Evolutionary conservation across 1,140 invertebrate genomes (phyloP), one percentile per base, ranked within the genome.

Genomic region (Agrypnia vestita): DNA sequence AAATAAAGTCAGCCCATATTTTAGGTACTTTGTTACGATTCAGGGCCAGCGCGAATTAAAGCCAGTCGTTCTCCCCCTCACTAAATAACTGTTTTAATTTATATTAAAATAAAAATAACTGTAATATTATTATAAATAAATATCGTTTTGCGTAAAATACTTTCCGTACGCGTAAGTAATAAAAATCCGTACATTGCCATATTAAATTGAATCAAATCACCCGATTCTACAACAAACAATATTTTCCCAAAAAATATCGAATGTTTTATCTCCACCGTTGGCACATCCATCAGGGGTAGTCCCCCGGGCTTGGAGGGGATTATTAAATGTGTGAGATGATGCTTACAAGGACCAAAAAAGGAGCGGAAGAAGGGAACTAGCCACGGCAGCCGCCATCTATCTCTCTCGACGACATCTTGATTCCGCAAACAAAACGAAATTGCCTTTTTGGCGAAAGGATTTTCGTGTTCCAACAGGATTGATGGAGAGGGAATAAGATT

Each of bases 391-490:
- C 15, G 44, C 64, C 46, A 69, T 69, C 64, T 69, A 44, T 69
- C 64, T 69, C 43, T 49, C 44, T 17, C 15, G 43, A 46, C 43
- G 64, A 69, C 44, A 69, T 69, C 64, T 69, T 69, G 64, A 69
- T 69, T 69, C 44, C 64, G 64, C 64, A 47, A 69, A 69, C 64
- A 69, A 21, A 69, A 69, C 64, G 64, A 69, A 69, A 69, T 69
- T 69, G 64, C 64, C 64, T 69, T 69, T 69, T 69, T 69, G 43
- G 35, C 64, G 21, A 69, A 69, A 69, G 64, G 64, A 69, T 69
- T 69, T 69, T 47, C 64, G 44, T 49, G 64, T 69, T 49, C 44
- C 44, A 69, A 47, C 43, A n/a, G 44, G 64, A 69, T 69, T 69
- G 64, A 69, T 69, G 64, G 64, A 69, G 64, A 46, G 44, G 64